Conservation (phyloP, 2,113 vertebrate genomes). For the Sula dactylatra region DNA sequence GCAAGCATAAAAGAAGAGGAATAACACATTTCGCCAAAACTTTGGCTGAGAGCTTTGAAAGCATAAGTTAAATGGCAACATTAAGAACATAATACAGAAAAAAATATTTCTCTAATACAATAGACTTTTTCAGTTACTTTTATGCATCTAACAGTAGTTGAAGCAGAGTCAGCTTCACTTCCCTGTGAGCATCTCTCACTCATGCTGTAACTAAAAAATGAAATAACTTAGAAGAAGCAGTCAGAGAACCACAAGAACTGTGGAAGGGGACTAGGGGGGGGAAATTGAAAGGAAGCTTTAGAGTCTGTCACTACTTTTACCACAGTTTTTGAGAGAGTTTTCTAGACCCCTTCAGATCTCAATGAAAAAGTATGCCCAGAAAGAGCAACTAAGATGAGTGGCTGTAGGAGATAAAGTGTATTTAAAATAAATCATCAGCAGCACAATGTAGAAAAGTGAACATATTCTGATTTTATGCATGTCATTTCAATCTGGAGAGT, state of each 20-base stretch:
- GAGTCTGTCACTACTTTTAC: neutral
- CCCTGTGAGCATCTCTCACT: neutral
- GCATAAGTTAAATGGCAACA: neutral
- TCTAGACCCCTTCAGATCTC: neutral
- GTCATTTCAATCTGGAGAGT: neutral
- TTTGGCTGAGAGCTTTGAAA: neutral
- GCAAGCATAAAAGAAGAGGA: slow-evolving; percentile 13
- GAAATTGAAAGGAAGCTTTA: neutral
- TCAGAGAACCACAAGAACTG: neutral
- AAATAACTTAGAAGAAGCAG: neutral
- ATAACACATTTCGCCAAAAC: neutral
- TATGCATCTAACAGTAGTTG: neutral
- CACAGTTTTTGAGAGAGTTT: neutral
- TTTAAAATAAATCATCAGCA: neutral
- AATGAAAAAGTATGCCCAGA: neutral
- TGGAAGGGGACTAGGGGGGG: neutral
- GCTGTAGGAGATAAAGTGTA: neutral
- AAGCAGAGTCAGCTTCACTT: neutral
- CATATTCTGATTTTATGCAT: neutral
- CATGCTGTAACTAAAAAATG: neutral
- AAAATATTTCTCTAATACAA: neutral
- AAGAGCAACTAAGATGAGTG: neutral
- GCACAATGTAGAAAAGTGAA: neutral
- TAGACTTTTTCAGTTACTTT: neutral
- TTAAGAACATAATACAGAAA: neutral